Base-by-base conservation (phyloP, 1,140 invertebrate genomes). In the Euborellia annulipes region DNA sequence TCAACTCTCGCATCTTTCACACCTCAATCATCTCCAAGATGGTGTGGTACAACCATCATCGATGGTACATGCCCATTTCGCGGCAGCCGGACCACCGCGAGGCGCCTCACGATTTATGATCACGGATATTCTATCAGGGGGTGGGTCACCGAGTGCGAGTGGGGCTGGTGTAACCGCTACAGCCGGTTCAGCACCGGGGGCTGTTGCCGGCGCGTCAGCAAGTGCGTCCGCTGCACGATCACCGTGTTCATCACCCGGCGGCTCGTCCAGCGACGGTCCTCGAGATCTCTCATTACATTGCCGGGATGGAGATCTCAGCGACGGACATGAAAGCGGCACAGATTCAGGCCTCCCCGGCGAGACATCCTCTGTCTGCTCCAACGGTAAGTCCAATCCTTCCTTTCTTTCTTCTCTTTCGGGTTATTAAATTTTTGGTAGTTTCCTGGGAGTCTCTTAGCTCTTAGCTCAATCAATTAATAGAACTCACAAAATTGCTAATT, bases 41-140 rank as follows among this genome's bases (percentile, higher is more conserved):
- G n/a, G n/a, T n/a, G n/a, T n/a, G n/a, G n/a, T n/a, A n/a, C n/a
- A n/a, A n/a, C n/a, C n/a, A n/a, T n/a, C n/a, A n/a, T n/a, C n/a
- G n/a, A n/a, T n/a, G n/a, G n/a, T n/a, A n/a, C n/a, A n/a, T n/a
- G n/a, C n/a, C n/a, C n/a, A n/a, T n/a, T 48, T 47, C 9, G 49
- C 53, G 47, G 52, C 51, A 20, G 52, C 43, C 30, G 43, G 47
- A n/a, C n/a, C n/a, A 50, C 46, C 19, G 51, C 52, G 49, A 48
- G 53, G 20, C 36, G 43, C 27, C 49, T 58, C 59, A 9, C 40
- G 58, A 23, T 62, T 62, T 51, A 62, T 62, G 60, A 62, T 62
- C 45, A 62, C 60, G 2, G 60, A 62, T 50, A 62, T 62, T 38
- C 42, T 61, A 22, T 50, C 53, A 2, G 52, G 48, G 6, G 53